Conservation (phyloP, 2,888 invertebrate species). For the Scelioninae gen. 1 region DNA sequence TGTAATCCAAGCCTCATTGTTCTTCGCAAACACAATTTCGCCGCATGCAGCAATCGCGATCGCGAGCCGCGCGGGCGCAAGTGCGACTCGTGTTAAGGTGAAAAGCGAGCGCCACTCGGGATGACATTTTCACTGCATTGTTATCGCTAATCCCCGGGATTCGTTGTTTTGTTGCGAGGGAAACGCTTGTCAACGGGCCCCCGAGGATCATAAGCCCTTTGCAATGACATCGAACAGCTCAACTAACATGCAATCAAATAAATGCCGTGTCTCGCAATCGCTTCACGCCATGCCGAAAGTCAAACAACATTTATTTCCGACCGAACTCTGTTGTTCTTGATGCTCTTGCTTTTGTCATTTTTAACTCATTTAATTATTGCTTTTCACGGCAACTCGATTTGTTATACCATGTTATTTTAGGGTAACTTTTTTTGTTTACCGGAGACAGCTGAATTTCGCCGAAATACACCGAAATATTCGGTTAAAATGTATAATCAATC, state of each 20-base stretch:
- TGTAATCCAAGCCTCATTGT: slow-evolving; percentile 81
- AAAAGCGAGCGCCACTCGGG: slow-evolving; percentile 55
- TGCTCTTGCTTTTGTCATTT: not conserved
- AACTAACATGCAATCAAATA: slow-evolving; percentile 62
- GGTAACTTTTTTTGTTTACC: too few relatives aligned
- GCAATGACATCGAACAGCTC: slow-evolving; percentile 61
- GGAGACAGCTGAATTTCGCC: too few relatives aligned
- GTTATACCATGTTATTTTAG: not conserved
- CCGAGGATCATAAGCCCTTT: slow-evolving; percentile 58
- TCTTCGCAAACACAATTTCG: slow-evolving; percentile 78
- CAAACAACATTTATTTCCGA: slow-evolving; percentile 21
- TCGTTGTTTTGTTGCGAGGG: slow-evolving; percentile 65
- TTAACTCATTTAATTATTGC: slow-evolving; percentile 7
- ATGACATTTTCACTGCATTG: slow-evolving; percentile 67
- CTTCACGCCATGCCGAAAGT: slow-evolving; percentile 46
- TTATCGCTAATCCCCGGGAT: slow-evolving; percentile 61
- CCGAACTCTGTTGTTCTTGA: not conserved
- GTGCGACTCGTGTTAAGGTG: slow-evolving; percentile 55
- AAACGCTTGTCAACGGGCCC: slow-evolving; percentile 63
- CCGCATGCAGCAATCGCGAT: slow-evolving; percentile 61
- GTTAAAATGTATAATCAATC: too few relatives aligned
- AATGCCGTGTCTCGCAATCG: slow-evolving; percentile 47
- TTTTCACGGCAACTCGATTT: not conserved
- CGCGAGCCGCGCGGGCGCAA: slow-evolving; percentile 47
- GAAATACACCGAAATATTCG: too few relatives aligned